Base-by-base conservation (phyloP, 2,797 vertebrate species). In the Epinephelus awoara region DNA sequence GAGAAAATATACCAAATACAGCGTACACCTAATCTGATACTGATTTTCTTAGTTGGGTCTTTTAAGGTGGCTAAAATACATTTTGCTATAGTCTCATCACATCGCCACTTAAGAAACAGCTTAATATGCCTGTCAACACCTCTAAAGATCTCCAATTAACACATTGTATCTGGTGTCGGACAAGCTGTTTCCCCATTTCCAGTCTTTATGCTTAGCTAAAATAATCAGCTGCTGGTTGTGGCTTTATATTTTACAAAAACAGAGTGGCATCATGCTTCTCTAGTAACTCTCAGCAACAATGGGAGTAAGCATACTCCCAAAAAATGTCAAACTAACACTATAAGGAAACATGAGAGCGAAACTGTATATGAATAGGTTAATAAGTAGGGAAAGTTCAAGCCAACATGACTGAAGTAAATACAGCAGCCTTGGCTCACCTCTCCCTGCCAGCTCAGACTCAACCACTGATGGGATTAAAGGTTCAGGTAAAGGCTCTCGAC, bases 381-480 rank as follows among this genome's bases (percentile, higher is more conserved):
- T 23, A 15, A 47, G 47, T 34, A 19, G 2, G 3, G 14, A 51
- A 59, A 49, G 65, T 62, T 52, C 10, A 54, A 6, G 27, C 42
- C 58, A 65, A 42, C 6, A 12, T 57, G 70, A 21, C 11, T 0
- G 5, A 46, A 13, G 21, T 77, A 73, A 78, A 67, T 52, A 42
- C 11, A 67, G 44, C 49, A 67, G 6, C 19, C 27, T 25, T 64
- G 15, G 65, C 27, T 80, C 67, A 54, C 11, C 19, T 38, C 55
- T 69, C 42, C 25, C 57, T 5, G 51, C 14, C 57, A 34, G 18
- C 23, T 51, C 29, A 44, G 73, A 68, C 34, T 27, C 44, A 46
- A 68, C 63, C 34, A 15, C 18, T 68, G 83, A 76, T 72, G 65
- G 65, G 80, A 88, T 90, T 77, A 80, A 46, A 67, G 72, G 86